Conservation (phyloP, 2,113 vertebrate species). For the Sus scrofa region DNA sequence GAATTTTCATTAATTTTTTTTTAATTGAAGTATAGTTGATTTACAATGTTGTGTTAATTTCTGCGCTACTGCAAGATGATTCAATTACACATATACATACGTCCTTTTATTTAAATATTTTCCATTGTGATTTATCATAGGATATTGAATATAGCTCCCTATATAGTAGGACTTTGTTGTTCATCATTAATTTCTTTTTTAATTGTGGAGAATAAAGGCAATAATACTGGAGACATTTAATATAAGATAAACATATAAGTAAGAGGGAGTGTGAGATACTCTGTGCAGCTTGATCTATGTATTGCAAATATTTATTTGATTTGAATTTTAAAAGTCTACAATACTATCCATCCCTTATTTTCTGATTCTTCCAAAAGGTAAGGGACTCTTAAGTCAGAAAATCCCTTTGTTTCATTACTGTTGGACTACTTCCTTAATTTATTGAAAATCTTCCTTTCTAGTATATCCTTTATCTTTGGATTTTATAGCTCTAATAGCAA, state of each 20-base stretch:
- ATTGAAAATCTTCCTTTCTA: conserved; percentile 49
- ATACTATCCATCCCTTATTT: background rate
- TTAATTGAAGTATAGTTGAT: no score
- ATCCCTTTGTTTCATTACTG: background rate
- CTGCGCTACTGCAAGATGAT: no score
- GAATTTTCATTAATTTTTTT: no score
- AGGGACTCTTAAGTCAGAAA: background rate
- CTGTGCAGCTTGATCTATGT: background rate
- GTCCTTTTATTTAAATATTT: no score
- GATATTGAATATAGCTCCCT: no score
- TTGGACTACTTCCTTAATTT: conserved; percentile 14
- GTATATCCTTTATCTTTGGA: conserved; percentile 3
- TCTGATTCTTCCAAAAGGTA: conserved; percentile 24
- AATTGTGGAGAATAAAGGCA: background rate
- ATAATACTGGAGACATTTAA: background rate
- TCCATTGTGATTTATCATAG: no score
- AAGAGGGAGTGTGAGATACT: background rate
- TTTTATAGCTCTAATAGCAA: background rate
- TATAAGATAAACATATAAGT: background rate
- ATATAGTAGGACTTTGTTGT: no score
- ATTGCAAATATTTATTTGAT: conserved; percentile 22
- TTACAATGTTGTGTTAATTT: no score
- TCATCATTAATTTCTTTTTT: background rate
- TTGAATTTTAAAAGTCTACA: conserved; percentile 30
- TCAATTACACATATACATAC: no score